These are phyloP conservation scores for Trachurus trachurus DNA, from an alignment of 2,797 vertebrate species.

Conservation along the genomic window DNA sequence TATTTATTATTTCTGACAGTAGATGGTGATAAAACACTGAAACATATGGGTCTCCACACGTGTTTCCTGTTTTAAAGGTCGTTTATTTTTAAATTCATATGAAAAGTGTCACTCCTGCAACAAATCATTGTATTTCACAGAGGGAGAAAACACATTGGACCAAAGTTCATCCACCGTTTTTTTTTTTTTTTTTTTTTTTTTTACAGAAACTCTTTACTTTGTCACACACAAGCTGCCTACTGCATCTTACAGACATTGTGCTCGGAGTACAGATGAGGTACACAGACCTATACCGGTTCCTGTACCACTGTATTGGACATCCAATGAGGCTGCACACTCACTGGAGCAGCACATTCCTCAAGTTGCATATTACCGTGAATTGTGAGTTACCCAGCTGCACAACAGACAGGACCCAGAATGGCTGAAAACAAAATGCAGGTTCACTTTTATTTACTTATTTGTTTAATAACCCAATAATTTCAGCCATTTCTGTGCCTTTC, in stretches of 20 bases:
- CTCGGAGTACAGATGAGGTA: constrained; percentile 57
- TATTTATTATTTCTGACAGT: constrained; percentile 16
- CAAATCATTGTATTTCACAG: constrained; percentile 47
- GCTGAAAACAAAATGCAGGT: constrained; percentile 26
- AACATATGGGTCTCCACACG: constrained; percentile 41
- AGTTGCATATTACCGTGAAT: constrained; percentile 57
- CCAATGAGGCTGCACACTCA: constrained; percentile 40
- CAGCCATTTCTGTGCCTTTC: constrained; percentile 33
- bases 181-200: constrained; percentile 19
- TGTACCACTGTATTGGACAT: constrained; percentile 40
- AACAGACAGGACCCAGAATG: constrained; percentile 9
- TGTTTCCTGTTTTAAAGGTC: constrained; percentile 60
- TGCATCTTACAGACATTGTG: constrained; percentile 59
- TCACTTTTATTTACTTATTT: neutral
- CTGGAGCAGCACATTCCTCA: constrained; percentile 71
- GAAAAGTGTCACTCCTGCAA: constrained; percentile 68
- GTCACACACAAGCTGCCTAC: constrained; percentile 60
- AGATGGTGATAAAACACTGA: constrained; percentile 17
- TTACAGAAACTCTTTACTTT: constrained; percentile 21
- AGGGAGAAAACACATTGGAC: constrained; percentile 41
- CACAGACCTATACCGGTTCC: constrained; percentile 45
- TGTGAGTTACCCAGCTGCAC: constrained; percentile 51
- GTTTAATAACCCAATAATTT: constrained; percentile 27
- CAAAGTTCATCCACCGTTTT: constrained; percentile 47
- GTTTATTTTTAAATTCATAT: constrained; percentile 73